Evolutionary conservation across 1,140 invertebrate species (phyloP).

Genomic region (Cydia splendana): DNA sequence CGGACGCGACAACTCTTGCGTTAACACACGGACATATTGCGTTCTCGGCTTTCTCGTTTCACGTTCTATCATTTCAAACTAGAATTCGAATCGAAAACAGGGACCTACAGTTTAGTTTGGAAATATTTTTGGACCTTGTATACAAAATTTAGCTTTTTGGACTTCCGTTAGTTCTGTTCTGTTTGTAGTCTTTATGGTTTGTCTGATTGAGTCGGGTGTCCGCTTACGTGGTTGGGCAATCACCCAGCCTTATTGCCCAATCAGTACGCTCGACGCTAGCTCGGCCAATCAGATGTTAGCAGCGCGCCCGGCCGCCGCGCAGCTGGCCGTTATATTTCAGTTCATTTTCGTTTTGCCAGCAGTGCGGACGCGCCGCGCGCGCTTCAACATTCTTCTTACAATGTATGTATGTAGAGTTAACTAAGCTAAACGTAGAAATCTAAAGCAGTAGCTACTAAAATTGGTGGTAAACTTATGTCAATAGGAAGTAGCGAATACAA

Average conservation of each 20-base stretch:
- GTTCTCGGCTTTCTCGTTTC: conserved; percentile 51
- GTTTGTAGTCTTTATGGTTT: conserved; percentile 46
- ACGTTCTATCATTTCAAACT: conserved; percentile 41
- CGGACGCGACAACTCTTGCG: conserved; percentile 60
- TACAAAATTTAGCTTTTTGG: conserved; percentile 59
- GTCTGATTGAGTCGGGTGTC: conserved; percentile 73
- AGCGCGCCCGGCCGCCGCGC: conserved; percentile 60
- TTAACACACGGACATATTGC: conserved; percentile 66
- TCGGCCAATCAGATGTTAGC: conserved; percentile 65
- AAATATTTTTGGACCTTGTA: conserved; percentile 73
- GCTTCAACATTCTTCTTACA: conserved; percentile 63
- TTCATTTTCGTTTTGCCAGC: conserved; percentile 52
- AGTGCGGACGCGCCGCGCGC: conserved; percentile 51
- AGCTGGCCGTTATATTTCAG: conserved; percentile 48
- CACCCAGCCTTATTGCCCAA: conserved; percentile 80
- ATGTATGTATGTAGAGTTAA: conserved; percentile 80
- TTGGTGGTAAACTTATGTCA: conserved; percentile 79
- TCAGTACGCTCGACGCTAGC: conserved; percentile 70
- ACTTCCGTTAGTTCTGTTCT: conserved; percentile 43
- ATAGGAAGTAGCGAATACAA: conserved; percentile 71
- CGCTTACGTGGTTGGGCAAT: conserved; percentile 78
- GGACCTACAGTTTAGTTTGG: conserved; percentile 70
- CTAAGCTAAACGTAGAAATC: conserved; percentile 67
- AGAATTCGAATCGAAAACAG: conserved; percentile 67
- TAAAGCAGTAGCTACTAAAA: conserved; percentile 65